Percentiles rank a stretch among this genome's conserved stretches.
Evolutionary conservation across 2,888 invertebrate species (phyloP).

Genomic region (Scaptomyza parva): DNA sequence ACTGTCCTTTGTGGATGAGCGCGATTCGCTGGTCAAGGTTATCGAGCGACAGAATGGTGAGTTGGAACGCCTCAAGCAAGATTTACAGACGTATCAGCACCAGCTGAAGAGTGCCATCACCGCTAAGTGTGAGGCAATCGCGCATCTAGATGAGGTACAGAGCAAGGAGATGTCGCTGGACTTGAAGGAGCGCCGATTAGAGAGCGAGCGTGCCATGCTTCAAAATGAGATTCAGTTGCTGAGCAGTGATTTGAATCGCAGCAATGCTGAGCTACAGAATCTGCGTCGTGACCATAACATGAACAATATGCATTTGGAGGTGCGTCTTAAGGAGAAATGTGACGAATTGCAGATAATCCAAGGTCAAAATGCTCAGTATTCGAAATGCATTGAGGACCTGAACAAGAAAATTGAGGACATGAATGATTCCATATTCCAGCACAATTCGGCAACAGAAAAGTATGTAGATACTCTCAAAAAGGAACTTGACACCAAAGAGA

Average conservation of each 20-base stretch:
- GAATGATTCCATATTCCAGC: slow-evolving; percentile 89
- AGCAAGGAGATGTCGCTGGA: slow-evolving; percentile 92
- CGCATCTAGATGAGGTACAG: slow-evolving; percentile 92
- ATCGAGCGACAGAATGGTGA: slow-evolving; percentile 90
- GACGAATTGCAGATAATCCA: slow-evolving; percentile 92
- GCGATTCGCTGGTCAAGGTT: slow-evolving; percentile 90
- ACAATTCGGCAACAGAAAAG: slow-evolving; percentile 89
- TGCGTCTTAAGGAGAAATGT: slow-evolving; percentile 90
- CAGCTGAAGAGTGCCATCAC: slow-evolving; percentile 91
- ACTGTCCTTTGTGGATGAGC: slow-evolving; percentile 90
- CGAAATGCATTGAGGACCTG: slow-evolving; percentile 89
- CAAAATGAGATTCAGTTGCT: slow-evolving; percentile 92
- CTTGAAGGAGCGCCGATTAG: slow-evolving; percentile 93
- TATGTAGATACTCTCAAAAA: slow-evolving; percentile 91
- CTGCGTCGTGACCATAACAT: slow-evolving; percentile 90
- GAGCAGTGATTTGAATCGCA: slow-evolving; percentile 91
- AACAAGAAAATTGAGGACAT: slow-evolving; percentile 89
- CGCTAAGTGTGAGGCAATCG: slow-evolving; percentile 93
- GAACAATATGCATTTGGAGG: slow-evolving; percentile 89
- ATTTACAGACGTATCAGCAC: slow-evolving; percentile 88
- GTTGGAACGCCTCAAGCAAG: slow-evolving; percentile 89
- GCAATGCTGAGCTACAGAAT: slow-evolving; percentile 91
- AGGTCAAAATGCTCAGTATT: slow-evolving; percentile 88
- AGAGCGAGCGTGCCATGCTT: slow-evolving; percentile 91
- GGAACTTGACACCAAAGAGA: slow-evolving; percentile 94